Base-by-base conservation (phyloP, 2,113 vertebrate genomes). In the Mormyrus lacerda region DNA sequence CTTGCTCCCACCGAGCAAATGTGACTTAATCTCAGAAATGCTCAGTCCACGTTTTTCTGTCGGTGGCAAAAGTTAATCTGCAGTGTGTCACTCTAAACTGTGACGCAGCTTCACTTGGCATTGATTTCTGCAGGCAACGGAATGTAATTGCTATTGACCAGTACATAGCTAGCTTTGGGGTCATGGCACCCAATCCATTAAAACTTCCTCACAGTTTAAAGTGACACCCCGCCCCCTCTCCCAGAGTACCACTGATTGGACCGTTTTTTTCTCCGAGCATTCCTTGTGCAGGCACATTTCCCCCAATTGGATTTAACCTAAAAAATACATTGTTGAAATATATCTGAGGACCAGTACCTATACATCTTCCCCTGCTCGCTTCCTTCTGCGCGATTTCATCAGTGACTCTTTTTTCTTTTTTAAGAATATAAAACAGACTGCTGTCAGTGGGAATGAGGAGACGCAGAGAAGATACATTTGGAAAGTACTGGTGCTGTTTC, bases 81-180 rank as follows among this genome's bases (percentile, higher is more conserved):
- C 44, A 53, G 47, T 35, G 27, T 87, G 83, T 53, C 84, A 76
- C 55, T 48, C 17, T 76, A 87, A 51, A n/a, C 88, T 44, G 42
- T 89, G 79, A 79, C 13, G 51, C 47, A 51, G n/a, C 83, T 24
- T 51, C 48, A 65, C 85, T 82, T 7, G 50, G 3, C 27, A 87
- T 90, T 79, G 84, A 88, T 90, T 65, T 61, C 85, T 8, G 35
- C 58, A 24, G 44, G 58, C 42, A 44, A 58, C 31, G 35, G n/a
- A 88, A 55, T 88, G 76, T 90, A 90, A 90, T 90, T 90, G 89
- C 86, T 90, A 90, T 90, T 90, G 89, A 90, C 86, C 51, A 61
- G 65, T 13, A 79, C 88, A 83, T 10, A 82, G 89, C 65, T 11
- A 55, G 50, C 39, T 87, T 24, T 58, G 17, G 17, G 87, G 50